phyloP scores from a whole-genome alignment of 2,113 vertebrate genomes.

The Haplochromis vanheusdeni region DNA sequence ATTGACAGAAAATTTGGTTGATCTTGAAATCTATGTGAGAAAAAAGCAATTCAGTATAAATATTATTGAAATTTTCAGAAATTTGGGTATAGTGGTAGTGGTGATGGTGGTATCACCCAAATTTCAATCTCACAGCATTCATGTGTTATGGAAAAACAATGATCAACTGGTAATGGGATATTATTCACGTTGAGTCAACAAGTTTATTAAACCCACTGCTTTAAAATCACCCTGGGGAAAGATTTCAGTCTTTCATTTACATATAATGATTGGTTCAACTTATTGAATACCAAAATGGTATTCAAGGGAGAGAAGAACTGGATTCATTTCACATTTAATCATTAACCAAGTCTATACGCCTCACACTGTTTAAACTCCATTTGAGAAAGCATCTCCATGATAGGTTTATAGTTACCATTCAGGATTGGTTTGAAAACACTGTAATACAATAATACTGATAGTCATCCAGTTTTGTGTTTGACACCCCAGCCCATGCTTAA shows the following conservation, averaged over 20 bases:
- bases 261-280: slow-evolving; percentile 14
- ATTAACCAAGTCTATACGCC: background rate
- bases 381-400: background rate
- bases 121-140: background rate
- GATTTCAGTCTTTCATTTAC: slow-evolving; percentile 15
- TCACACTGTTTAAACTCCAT: background rate
- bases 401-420: background rate
- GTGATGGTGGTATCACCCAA: background rate
- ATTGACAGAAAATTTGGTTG: slow-evolving; percentile 12
- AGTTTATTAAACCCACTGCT: background rate
- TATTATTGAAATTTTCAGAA: background rate
- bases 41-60: slow-evolving; percentile 19
- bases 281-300: slow-evolving; percentile 2
- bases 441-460: background rate
- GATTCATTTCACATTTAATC: background rate
- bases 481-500: background rate
- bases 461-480: background rate
- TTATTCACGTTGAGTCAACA: background rate
- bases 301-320: background rate
- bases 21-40: slow-evolving; percentile 16
- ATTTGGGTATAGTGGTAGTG: background rate
- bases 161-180: background rate
- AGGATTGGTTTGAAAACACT: background rate
- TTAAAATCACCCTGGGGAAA: background rate
- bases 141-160: background rate